Base-by-base conservation (phyloP, 2,797 vertebrate species). In the Acrossocheilus wenchowensis region DNA sequence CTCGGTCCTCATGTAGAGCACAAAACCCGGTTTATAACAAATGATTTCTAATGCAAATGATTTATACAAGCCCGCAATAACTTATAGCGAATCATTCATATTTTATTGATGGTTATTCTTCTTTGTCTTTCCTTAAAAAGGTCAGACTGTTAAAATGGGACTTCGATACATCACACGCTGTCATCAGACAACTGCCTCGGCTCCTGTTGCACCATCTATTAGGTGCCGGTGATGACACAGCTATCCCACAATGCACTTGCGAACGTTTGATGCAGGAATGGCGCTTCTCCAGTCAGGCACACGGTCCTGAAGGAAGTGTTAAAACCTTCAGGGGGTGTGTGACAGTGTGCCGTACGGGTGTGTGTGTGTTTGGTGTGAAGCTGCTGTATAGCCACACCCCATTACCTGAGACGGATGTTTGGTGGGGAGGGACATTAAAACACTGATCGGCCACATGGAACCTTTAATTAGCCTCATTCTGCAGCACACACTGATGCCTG, bases 381-480 rank as follows among this genome's bases (percentile, higher is more conserved):
- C 93, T 92, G 91, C 92, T 91, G 92, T 93, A 90, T 91, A 90
- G 93, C 93, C 94, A 94, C 94, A 95, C 94, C 94, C 95, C 94
- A 94, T 96, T 95, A 95, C 95, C 94, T 94, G 93, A 94, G 94
- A 95, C 94, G 94, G 95, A 95, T 96, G 94, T 82, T 82, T 82
- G 94, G 92, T 91, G 92, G 95, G 94, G 93, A 95, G 94, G 92
- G 94, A 93, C 93, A 95, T 96, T 96, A 95, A 96, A 90, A 94
- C 94, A 95, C 94, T 94, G 95, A 94, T 96, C 95, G 92, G 92
- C 95, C 95, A 94, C 92, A 94, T 90, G 95, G 95, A 96, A 96
- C 95, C 95, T 95, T 95, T 95, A 96, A 96, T 96, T 95, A 95
- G 94, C 94, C 95, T 96, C 94, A 94, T 95, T 95, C 95, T 94